Conservation (phyloP, 2,888 invertebrate species). For the Rugalucina vietnamica region DNA sequence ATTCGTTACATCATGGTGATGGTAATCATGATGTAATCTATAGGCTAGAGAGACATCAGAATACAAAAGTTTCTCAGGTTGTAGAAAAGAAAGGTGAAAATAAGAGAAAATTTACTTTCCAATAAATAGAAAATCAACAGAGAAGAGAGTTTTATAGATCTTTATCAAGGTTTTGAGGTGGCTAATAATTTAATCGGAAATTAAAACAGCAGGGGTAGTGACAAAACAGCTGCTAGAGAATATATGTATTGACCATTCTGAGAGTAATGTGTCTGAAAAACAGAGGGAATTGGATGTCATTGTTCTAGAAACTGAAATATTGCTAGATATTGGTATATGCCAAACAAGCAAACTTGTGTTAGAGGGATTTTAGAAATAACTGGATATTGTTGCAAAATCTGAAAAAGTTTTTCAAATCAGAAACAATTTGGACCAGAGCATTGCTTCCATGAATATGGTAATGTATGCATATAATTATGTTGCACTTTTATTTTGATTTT, state of each 20-base stretch:
- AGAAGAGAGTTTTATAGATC: not conserved
- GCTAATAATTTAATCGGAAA: not conserved
- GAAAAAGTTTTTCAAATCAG: no score
- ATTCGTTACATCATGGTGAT: slow-evolving; percentile 1
- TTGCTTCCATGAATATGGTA: no score
- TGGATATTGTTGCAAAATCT: no score
- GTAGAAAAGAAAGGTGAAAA: slow-evolving; percentile 4
- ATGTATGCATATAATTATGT: no score
- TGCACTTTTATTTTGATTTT: no score
- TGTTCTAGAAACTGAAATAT: no score
- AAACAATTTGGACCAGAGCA: no score
- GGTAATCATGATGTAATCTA: not conserved
- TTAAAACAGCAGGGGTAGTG: slow-evolving; percentile 1
- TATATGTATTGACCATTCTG: not conserved
- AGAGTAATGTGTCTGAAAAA: no score
- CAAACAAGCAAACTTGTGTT: no score
- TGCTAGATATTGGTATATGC: no score
- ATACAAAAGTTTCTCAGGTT: not conserved
- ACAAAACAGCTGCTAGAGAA: not conserved
- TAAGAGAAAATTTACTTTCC: slow-evolving; percentile 3
- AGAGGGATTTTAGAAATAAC: no score
- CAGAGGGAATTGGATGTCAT: no score
- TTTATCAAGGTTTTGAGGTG: not conserved
- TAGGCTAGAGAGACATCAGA: not conserved
- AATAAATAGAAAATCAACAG: not conserved